A percentile compares a stretch with the other conserved stretches of the same genome.
These are phyloP conservation scores for Peribatodes rhomboidaria DNA, from an alignment of 2,888 invertebrate genomes.

Conservation along the genomic window DNA sequence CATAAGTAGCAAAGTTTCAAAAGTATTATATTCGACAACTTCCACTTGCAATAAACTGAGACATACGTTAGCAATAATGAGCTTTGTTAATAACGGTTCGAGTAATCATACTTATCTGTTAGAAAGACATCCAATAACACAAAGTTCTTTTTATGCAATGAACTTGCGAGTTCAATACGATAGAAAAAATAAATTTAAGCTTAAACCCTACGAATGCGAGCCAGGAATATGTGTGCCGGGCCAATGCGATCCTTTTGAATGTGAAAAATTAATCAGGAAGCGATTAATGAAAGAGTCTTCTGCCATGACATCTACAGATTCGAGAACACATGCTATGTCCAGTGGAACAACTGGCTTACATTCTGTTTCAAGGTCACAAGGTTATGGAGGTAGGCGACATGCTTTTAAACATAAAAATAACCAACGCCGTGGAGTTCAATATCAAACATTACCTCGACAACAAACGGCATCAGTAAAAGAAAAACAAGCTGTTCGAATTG, in stretches of 20 bases:
- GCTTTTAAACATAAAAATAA: constrained; percentile 41
- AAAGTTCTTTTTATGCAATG: constrained; percentile 1
- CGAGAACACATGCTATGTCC: constrained; percentile 25
- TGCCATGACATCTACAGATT: constrained; percentile 4
- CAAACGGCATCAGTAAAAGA: neutral
- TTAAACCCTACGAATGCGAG: constrained; percentile 58
- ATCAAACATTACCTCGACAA: neutral
- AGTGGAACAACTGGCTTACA: neutral
- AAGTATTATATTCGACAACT: too few species aligned
- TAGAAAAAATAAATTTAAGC: constrained; percentile 3
- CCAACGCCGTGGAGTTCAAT: constrained; percentile 14
- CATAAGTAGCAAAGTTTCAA: neutral
- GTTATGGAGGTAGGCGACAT: neutral
- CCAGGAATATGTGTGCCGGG: constrained; percentile 58
- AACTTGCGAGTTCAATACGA: constrained; percentile 6
- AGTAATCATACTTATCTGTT: neutral
- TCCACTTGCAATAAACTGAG: neutral
- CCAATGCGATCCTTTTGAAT: constrained; percentile 53
- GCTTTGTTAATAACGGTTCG: neutral
- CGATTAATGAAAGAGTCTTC: constrained; percentile 4
- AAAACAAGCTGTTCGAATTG: constrained; percentile 50
- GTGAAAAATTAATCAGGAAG: constrained; percentile 3
- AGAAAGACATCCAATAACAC: neutral
- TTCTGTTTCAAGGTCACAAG: constrained; percentile 1
- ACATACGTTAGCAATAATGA: neutral